Evolutionary conservation across 2,888 invertebrate genomes (phyloP).

Genomic region (Lycia hirtaria): DNA sequence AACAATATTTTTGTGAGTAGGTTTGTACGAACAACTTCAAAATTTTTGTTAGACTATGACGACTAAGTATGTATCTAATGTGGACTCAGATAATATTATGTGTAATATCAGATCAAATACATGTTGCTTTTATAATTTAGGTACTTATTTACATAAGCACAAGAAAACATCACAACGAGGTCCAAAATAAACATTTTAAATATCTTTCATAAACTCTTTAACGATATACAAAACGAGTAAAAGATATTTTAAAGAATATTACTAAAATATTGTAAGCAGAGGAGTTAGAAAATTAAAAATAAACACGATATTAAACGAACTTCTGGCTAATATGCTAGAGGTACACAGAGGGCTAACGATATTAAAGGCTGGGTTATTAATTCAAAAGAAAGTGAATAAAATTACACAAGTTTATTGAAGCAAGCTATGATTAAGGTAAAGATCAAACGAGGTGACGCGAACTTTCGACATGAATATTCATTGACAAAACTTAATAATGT

Average conservation of each 20-base stretch:
- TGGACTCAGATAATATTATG: too few relatives aligned
- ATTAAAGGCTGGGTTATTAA: slow-evolving; percentile 10
- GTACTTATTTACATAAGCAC: neutral
- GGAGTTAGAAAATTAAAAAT: slow-evolving; percentile 22
- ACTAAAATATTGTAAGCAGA: slow-evolving; percentile 11
- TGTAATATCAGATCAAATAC: neutral
- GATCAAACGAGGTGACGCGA: slow-evolving; percentile 1
- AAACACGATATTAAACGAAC: slow-evolving; percentile 14
- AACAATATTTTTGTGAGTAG: too few relatives aligned
- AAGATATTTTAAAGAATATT: slow-evolving; percentile 14
- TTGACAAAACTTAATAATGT: neutral
- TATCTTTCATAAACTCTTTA: neutral
- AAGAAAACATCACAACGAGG: neutral
- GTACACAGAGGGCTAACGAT: slow-evolving; percentile 9
- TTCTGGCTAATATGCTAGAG: slow-evolving; percentile 4
- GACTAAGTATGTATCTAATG: too few relatives aligned
- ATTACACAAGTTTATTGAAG: slow-evolving; percentile 5
- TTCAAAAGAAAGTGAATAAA: slow-evolving; percentile 14
- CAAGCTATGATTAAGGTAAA: slow-evolving; percentile 1
- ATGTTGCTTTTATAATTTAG: neutral
- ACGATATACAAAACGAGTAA: neutral
- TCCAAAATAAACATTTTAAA: neutral
- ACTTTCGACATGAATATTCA: slow-evolving; percentile 6
- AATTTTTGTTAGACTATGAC: too few relatives aligned
- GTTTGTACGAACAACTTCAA: too few relatives aligned